phyloP scores from a whole-genome alignment of 2,888 invertebrate genomes.

The Callosobruchus maculatus region DNA sequence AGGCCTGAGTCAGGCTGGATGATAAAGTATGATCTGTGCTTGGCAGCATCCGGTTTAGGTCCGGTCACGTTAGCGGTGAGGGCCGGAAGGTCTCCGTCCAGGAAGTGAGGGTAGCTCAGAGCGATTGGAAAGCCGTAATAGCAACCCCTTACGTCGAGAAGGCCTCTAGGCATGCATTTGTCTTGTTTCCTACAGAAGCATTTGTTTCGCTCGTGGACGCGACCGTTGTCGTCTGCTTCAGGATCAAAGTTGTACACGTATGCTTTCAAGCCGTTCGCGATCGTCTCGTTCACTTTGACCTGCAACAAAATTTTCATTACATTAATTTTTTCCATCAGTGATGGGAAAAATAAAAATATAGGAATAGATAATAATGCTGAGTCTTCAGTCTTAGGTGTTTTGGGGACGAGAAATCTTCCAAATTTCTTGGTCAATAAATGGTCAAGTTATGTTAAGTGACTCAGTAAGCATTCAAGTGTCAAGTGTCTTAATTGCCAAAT shows the following conservation, averaged over 20 bases:
- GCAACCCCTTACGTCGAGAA: constrained; percentile 81
- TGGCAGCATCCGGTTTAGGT: constrained; percentile 57
- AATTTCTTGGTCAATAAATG: no score
- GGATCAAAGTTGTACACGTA: constrained; percentile 74
- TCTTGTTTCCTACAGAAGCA: constrained; percentile 69
- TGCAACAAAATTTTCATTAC: constrained; percentile 40
- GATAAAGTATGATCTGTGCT: constrained; percentile 69
- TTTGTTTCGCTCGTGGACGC: constrained; percentile 65
- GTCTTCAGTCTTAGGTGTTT: no score
- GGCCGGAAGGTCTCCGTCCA: constrained; percentile 61
- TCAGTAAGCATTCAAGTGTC: no score
- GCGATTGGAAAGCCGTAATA: constrained; percentile 91
- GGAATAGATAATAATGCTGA: no score
- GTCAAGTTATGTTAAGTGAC: no score
- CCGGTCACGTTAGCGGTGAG: constrained; percentile 65
- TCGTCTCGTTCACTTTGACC: constrained; percentile 61
- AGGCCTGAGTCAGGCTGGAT: constrained; percentile 81
- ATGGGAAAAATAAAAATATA: no score
- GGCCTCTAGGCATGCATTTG: constrained; percentile 68
- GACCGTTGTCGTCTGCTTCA: constrained; percentile 75
- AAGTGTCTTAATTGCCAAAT: no score
- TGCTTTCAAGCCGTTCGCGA: constrained; percentile 59
- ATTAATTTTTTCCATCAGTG: background rate
- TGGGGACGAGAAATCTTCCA: no score
- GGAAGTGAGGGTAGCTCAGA: constrained; percentile 84